Evolutionary conservation across 64 coral and sea anemone genomes (phyloP).

Genomic region (Exaiptasia diaphana): DNA sequence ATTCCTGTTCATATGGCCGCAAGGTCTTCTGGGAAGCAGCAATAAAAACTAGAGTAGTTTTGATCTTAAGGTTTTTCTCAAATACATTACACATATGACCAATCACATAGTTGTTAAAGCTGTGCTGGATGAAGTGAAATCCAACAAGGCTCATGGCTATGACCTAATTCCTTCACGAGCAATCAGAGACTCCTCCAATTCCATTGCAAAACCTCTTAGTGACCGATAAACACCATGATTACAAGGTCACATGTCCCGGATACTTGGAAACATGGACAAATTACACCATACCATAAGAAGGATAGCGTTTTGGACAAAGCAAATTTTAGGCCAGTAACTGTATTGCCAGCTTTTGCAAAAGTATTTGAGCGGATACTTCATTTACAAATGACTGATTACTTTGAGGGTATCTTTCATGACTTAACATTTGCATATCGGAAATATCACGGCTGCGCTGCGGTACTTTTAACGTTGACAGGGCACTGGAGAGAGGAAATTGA

Average conservation of each 20-base stretch:
- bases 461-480: not conserved
- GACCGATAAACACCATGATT: conserved; percentile 33
- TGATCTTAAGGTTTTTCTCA: no score
- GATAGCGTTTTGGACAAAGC: conserved; percentile 5
- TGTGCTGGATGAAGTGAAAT: conserved; percentile 51
- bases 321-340: conserved; percentile 58
- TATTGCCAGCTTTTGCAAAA: conserved; percentile 45
- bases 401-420: conserved; percentile 39
- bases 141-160: conserved; percentile 68
- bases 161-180: conserved; percentile 40
- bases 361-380: conserved; percentile 52
- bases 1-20: no score
- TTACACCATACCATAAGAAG: conserved; percentile 51
- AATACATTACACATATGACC: no score
- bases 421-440: conserved; percentile 51
- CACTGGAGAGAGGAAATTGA: conserved; percentile 35
- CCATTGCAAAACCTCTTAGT: conserved; percentile 43
- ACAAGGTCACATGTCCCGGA: conserved; percentile 30
- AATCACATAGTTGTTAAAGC: conserved; percentile 50
- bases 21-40: no score
- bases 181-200: conserved; percentile 26
- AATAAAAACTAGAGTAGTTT: no score
- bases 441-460: conserved; percentile 2
- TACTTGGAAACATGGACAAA: conserved; percentile 63
- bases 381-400: conserved; percentile 39